Percentiles rank a stretch among this genome's conserved stretches.
Evolutionary conservation across 2,113 vertebrate species (phyloP).

Genomic region (Hippopotamus amphibius): DNA sequence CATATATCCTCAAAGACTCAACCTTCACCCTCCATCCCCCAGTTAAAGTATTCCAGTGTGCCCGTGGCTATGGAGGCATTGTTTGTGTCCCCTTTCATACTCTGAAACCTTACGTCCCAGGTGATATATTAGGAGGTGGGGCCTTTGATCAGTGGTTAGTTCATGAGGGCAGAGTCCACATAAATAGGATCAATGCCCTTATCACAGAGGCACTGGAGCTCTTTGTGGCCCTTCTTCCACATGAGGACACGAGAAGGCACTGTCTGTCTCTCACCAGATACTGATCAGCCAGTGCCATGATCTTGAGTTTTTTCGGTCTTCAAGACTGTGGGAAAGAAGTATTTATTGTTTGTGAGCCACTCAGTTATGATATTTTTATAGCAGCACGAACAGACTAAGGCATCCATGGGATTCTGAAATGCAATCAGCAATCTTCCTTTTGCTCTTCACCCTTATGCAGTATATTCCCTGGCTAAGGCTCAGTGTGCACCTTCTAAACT

Average conservation of each 20-base stretch:
- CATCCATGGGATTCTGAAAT: neutral
- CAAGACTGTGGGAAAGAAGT: neutral
- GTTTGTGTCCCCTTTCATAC: neutral
- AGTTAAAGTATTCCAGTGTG: neutral
- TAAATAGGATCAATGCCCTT: neutral
- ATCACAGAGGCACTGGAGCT: too few species aligned
- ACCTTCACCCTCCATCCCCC: too few species aligned
- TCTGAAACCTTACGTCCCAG: neutral
- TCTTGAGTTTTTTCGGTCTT: neutral
- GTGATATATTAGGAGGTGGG: neutral
- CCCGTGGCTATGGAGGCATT: neutral
- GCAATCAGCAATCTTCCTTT: neutral
- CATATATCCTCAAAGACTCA: neutral
- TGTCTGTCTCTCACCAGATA: neutral
- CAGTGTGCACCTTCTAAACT: neutral
- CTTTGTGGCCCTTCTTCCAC: fast-evolving
- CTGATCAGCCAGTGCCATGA: too few species aligned
- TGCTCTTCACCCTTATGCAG: neutral
- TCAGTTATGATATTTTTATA: neutral
- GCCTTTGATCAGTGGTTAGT: neutral
- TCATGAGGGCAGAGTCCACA: neutral
- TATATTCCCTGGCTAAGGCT: neutral
- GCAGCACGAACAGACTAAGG: neutral
- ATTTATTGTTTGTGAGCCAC: neutral
- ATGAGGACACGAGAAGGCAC: neutral